Percentiles rank a stretch among this genome's conserved stretches.
Evolutionary conservation across 2,888 invertebrate species (phyloP).

Genomic region (Melipona bicolor): DNA sequence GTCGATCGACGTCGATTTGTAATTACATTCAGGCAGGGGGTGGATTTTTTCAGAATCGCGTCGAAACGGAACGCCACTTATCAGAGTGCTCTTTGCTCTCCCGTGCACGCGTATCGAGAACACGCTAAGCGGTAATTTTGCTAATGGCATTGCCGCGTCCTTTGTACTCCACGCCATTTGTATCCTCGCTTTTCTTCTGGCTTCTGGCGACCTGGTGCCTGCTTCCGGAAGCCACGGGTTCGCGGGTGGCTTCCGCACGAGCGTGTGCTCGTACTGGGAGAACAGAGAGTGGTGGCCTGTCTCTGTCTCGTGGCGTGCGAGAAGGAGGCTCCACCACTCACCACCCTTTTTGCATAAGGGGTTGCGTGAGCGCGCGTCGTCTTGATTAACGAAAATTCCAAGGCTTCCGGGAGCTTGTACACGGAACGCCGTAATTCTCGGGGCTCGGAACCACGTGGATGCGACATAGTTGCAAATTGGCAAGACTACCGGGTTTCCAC

Average conservation of each 20-base stretch:
- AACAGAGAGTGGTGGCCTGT: not conserved
- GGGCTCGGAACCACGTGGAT: not conserved
- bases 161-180: slow-evolving; percentile 73
- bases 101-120: slow-evolving; percentile 75
- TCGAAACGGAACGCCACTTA: slow-evolving; percentile 30
- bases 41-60: slow-evolving; percentile 31
- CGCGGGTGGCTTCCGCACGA: slow-evolving; percentile 1
- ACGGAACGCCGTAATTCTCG: not conserved
- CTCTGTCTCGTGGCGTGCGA: slow-evolving; percentile 2
- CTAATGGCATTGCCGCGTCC: slow-evolving; percentile 79
- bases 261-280: not conserved
- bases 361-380: not conserved
- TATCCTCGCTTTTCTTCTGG: slow-evolving; percentile 37
- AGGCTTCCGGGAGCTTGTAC: not conserved
- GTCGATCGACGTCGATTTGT: slow-evolving; percentile 38
- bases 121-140: slow-evolving; percentile 81
- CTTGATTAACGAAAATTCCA: slow-evolving; percentile 22
- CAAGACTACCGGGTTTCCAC: not conserved
- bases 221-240: slow-evolving; percentile 34
- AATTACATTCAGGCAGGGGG: slow-evolving; percentile 35
- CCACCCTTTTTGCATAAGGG: not conserved
- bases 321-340: not conserved
- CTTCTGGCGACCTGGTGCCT: slow-evolving; percentile 17
- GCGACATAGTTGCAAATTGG: not conserved
- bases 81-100: slow-evolving; percentile 34